These are phyloP conservation scores for Argyrosomus regius DNA, from an alignment of 2,797 vertebrate species.

Conservation along the genomic window DNA sequence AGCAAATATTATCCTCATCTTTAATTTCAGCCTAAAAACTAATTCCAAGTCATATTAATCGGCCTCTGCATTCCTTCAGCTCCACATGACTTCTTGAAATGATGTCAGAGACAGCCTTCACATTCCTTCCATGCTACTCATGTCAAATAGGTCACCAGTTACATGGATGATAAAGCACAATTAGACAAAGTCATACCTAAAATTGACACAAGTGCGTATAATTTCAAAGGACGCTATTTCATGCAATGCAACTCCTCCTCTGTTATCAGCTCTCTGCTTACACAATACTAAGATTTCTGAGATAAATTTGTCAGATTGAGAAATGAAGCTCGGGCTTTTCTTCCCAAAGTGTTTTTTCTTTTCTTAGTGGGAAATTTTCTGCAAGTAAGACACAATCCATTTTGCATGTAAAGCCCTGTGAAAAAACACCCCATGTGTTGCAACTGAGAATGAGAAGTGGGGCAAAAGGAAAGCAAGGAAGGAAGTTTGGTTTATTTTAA, in stretches of 20 bases:
- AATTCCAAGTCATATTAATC: background rate
- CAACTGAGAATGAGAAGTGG: constrained; percentile 34
- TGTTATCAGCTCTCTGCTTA: constrained; percentile 5
- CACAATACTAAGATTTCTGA: background rate
- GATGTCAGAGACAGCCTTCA: background rate
- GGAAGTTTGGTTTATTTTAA: constrained; percentile 53
- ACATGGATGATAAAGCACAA: background rate
- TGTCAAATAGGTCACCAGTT: background rate
- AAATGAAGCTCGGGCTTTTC: background rate
- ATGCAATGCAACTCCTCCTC: constrained; percentile 5
- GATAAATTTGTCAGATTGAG: background rate
- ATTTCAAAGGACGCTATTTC: background rate
- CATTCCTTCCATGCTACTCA: background rate
- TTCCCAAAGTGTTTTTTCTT: background rate
- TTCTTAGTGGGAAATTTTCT: constrained; percentile 23
- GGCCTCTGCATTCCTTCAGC: background rate
- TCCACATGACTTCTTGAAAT: background rate
- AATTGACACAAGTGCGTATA: background rate
- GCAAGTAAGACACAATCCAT: background rate
- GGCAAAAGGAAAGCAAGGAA: constrained; percentile 21
- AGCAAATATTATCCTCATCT: background rate
- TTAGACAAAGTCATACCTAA: background rate
- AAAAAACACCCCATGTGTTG: constrained; percentile 23
- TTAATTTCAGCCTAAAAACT: background rate
- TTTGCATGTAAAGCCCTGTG: background rate